phyloP scores from a whole-genome alignment of 2,113 vertebrate genomes.

The Cavia aperea region DNA sequence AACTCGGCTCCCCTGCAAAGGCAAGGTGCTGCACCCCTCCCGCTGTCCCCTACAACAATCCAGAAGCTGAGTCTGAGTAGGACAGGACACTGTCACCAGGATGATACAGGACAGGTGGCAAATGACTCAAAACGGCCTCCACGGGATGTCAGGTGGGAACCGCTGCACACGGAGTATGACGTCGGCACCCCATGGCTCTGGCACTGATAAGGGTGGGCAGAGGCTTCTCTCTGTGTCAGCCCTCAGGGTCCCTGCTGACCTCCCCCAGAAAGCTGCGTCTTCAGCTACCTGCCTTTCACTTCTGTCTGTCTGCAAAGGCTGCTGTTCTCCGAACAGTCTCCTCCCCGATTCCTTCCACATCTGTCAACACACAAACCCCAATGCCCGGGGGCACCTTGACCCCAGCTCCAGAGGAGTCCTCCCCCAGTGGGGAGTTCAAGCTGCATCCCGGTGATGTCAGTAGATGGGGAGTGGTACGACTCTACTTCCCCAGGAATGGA shows the following conservation, averaged over 20 bases:
- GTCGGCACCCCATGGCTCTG: accelerated
- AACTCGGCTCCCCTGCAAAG: accelerated
- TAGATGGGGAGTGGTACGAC: neutral
- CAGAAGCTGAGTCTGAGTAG: accelerated
- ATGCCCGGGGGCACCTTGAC: no score
- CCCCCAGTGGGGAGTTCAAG: neutral
- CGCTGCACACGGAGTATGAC: neutral
- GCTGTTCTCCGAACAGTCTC: neutral
- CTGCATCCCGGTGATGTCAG: no score
- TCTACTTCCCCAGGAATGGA: neutral
- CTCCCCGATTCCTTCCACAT: neutral
- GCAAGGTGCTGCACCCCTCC: accelerated
- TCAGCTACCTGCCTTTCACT: neutral
- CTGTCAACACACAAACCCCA: neutral
- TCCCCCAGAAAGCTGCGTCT: accelerated
- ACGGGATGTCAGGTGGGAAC: neutral
- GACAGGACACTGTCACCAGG: accelerated
- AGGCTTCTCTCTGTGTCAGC: neutral
- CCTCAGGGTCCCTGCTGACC: neutral
- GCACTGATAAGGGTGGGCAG: accelerated
- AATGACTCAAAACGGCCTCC: neutral
- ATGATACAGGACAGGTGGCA: neutral
- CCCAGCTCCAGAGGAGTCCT: neutral
- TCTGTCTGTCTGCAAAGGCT: neutral
- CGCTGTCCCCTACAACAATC: accelerated